Percentiles rank a stretch among this genome's conserved stretches.
phyloP scores from a whole-genome alignment of 1,140 invertebrate species.

The Ruditapes philippinarum region DNA sequence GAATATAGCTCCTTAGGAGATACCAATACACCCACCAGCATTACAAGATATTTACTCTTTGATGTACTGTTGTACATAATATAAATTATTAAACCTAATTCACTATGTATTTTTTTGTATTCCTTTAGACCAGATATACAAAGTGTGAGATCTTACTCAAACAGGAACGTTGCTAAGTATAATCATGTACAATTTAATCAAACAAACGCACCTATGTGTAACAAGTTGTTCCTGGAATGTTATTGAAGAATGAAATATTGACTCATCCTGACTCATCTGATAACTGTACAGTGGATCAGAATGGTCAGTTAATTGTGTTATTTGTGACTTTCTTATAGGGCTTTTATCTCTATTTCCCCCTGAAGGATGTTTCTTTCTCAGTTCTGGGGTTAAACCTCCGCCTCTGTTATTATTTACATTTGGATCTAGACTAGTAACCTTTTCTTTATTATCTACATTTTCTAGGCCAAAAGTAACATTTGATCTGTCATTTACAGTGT shows the following conservation, averaged over 20 bases:
- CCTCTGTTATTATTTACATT: not conserved
- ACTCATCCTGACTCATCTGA: conserved; percentile 84
- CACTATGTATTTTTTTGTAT: too few relatives aligned
- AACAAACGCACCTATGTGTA: conserved; percentile 81
- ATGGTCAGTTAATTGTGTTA: conserved; percentile 80
- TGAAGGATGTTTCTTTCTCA: conserved; percentile 19
- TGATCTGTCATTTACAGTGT: not conserved
- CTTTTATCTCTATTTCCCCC: conserved; percentile 43
- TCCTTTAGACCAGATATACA: too few relatives aligned
- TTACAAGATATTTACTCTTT: too few relatives aligned
- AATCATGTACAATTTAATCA: too few relatives aligned
- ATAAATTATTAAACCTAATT: too few relatives aligned
- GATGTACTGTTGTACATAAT: too few relatives aligned
- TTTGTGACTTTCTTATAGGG: not conserved
- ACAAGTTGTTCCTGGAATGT: conserved; percentile 74
- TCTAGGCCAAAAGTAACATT: not conserved
- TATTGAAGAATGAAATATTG: conserved; percentile 82
- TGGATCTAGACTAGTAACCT: not conserved
- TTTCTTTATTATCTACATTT: not conserved
- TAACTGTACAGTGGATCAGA: conserved; percentile 86
- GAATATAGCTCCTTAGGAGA: too few relatives aligned
- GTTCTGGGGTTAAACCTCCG: not conserved
- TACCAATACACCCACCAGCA: too few relatives aligned
- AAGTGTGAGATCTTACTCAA: too few relatives aligned
- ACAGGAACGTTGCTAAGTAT: too few relatives aligned